Evolutionary conservation across 2,797 vertebrate genomes (phyloP), one percentile per base, ranked within the genome.

Genomic region (Melanogrammus aeglefinus): DNA sequence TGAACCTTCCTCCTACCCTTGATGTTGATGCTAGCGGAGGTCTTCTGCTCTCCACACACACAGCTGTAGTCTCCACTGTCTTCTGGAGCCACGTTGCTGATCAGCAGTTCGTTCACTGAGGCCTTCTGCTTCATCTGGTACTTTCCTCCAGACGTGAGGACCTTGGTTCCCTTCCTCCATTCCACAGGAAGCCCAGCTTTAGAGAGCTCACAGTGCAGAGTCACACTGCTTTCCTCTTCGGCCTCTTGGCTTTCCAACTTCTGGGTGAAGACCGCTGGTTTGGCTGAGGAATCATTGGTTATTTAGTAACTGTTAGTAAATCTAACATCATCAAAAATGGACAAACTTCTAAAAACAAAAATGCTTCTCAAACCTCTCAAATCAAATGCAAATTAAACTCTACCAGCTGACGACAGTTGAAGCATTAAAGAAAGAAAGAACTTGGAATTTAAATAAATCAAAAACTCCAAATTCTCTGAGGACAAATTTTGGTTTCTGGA

Each of bases 101-200:
- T 69, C 63, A 69, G 63, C n/a, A 69, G n/a, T 69, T 27, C 63
- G 24, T 69, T 69, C 24, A 69, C 63, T 27, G 24, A 7, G 57
- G 63, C 63, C 27, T 91, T 92, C 79, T 94, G 92, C 63, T 87
- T 95, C 88, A 95, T 89, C 83, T 91, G 87, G 82, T 93, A 92
- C 80, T 88, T 95, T 1, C 93, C 92, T 69, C 93, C 88, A 44
- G 93, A 86, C 70, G 85, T 89, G 44, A 96, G 91, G 31, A 87
- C 39, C 72, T 89, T 77, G 4, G 86, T 75, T 33, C 91, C 95
- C 36, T 90, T 96, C 81, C 82, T 95, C 96, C 95, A 96, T 88
- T 94, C 82, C 76, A 96, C 95, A 0, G 76, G 73, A 2, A 81
- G 74, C 16, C 85, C 88, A 13, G 86, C 44, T 79, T 90, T 91